Base-by-base conservation (phyloP, 2,113 vertebrate species). In the Oncorhynchus masou region DNA sequence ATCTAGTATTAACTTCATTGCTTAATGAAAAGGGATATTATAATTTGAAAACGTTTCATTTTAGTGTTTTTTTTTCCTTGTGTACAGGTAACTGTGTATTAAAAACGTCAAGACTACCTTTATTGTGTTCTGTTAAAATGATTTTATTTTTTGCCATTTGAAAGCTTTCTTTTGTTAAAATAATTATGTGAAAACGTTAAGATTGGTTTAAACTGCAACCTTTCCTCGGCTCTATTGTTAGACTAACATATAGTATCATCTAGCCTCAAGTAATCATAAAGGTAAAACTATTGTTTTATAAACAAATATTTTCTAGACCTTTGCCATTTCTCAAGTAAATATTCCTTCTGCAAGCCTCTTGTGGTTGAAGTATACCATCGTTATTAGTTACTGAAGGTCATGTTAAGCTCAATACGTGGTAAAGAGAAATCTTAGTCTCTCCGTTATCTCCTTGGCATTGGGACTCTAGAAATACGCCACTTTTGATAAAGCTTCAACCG, bases 1-100 rank as follows among this genome's bases (percentile, higher is more conserved):
- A 96, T 95, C 92, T 97, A 97, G 95, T 98, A 97, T 98, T 98
- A 97, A 98, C 95, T 93, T 92, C 92, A 91, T 93, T 94, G 96
- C 95, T 95, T 97, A 96, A 98, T 97, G 96, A 96, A 98, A 98
- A 98, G 96, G 97, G 96, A 98, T 96, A 94, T 88, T 95, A 94
- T 97, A 96, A 97, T 98, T 96, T 96, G 86, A 84, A 92, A 88
- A 90, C 96, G 95, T 97, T 96, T 96, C 96, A 94, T 95, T 94
- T 95, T 96, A 96, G 96, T 95, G 95, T 83, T 88, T 84, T 85
- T 85, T 91, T 88, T 92, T 11, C 9, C 90, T 91, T 86, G 89
- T 97, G 96, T 98, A 97, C 96, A 98, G 96, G 95, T 96, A 96
- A 97, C 95, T 90, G 88, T 96, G 94, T 97, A 96, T 97, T 97